Base-by-base conservation (phyloP, 1,140 invertebrate species). In the Condylostylus longicornis region DNA sequence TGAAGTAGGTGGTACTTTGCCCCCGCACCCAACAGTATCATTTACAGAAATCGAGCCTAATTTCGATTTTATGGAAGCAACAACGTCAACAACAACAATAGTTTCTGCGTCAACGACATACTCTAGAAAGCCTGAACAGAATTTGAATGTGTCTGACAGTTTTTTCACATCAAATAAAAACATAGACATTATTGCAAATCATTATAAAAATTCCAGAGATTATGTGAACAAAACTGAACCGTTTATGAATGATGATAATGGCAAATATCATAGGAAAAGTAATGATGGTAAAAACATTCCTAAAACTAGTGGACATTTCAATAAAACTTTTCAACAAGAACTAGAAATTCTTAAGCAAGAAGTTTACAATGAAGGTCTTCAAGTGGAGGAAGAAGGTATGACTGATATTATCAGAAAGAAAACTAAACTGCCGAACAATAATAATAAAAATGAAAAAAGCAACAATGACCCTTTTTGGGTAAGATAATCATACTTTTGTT, bases 311-410 rank as follows among this genome's bases (percentile, higher is more conserved):
- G 63, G 66, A 29, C 65, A 68, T 46, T 66, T 73, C 39, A 77
- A 77, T 60, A 71, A 75, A 48, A 71, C 64, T 27, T 67, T 75
- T 33, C 69, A 78, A 50, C 70, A 77, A 55, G 78, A 82, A 51
- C 62, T 82, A 12, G 78, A 82, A 47, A 76, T 75, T 51, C 70
- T 81, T 42, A 79, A 80, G 49, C 77, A 82, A 46, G 79, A 83
- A 57, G 74, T 82, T 5, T 62, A 79, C 21, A 66, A 80, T 23
- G 80, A 84, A 59, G 80, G 79, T 5, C 61, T 83, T 17, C 79
- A 84, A 58, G 75, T 84, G 10, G 80, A 84, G 61, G 79, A 83
- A 48, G 80, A 84, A 61, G 80, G 79, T 17, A 62, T 84, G 2
- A 72, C 74, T 18, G 77, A 80, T 53, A 71, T 74, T 31, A 62